Percentiles rank a stretch among this genome's conserved stretches.
phyloP scores from a whole-genome alignment of 2,888 invertebrate genomes.

The Catocala fraxini region DNA sequence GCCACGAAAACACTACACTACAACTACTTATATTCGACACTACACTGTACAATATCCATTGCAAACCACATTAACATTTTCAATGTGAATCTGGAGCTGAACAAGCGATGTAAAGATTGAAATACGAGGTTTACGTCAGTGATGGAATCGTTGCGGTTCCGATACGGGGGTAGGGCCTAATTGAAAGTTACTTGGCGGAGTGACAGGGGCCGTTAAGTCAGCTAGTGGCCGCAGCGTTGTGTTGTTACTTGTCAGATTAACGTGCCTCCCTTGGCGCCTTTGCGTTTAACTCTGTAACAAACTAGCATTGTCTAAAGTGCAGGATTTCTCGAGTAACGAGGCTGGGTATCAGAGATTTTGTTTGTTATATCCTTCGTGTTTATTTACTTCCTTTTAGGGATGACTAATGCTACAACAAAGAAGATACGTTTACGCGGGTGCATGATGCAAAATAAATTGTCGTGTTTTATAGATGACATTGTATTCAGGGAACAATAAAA shows the following conservation, averaged over 20 bases:
- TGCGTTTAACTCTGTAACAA: constrained; percentile 58
- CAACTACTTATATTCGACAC: constrained; percentile 11
- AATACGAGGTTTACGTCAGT: constrained; percentile 31
- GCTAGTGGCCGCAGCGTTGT: constrained; percentile 55
- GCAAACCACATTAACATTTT: constrained; percentile 34
- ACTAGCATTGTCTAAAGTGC: constrained; percentile 64
- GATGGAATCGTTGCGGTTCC: constrained; percentile 46
- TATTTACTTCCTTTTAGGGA: constrained; percentile 18
- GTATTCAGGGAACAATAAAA: constrained; percentile 11
- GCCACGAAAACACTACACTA: constrained; percentile 33
- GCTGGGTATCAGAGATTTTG: constrained; percentile 37
- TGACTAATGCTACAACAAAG: constrained; percentile 8
- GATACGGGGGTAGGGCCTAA: constrained; percentile 62
- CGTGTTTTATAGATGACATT: constrained; percentile 3
- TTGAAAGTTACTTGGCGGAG: constrained; percentile 73
- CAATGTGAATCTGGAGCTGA: constrained; percentile 17
- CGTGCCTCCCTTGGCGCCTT: constrained; percentile 68
- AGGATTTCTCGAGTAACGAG: constrained; percentile 53
- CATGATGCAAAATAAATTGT: constrained; percentile 1
- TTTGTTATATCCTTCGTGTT: constrained; percentile 22
- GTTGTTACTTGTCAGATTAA: constrained; percentile 76
- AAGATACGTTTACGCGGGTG: neutral
- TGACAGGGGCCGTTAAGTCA: constrained; percentile 68
- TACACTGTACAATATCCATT: constrained; percentile 28
- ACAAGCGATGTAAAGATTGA: constrained; percentile 38